A percentile compares a stretch with the other conserved stretches of the same genome.
Conservation (phyloP, 2,797 vertebrate species). For the Thripadectes ignobilis region DNA sequence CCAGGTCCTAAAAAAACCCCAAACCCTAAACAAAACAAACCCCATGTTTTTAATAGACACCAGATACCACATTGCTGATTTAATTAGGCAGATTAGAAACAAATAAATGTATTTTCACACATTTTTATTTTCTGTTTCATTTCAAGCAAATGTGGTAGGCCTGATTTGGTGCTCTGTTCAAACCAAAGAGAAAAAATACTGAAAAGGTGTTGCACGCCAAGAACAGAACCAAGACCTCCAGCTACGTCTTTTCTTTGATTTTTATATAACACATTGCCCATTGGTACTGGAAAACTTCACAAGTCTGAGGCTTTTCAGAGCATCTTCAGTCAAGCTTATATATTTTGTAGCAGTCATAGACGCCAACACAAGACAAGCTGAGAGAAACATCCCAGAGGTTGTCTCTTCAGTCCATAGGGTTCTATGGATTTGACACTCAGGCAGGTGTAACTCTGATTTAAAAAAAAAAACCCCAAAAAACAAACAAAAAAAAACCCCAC, state of each 20-base stretch:
- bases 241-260: background rate
- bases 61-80: background rate
- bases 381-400: background rate
- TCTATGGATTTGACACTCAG: background rate
- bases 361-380: background rate
- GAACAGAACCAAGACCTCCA: background rate
- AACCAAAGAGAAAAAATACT: background rate
- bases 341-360: background rate
- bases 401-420: background rate
- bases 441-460: background rate
- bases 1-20: background rate
- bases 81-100: background rate
- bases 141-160: background rate
- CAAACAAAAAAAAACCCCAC: background rate
- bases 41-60: background rate
- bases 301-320: background rate
- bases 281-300: background rate
- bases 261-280: background rate
- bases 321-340: background rate
- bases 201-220: background rate
- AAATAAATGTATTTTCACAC: background rate
- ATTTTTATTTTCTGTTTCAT: background rate
- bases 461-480: background rate
- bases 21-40: background rate
- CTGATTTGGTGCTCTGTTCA: background rate